phyloP scores from a whole-genome alignment of 2,888 invertebrate species.

The Caenorhabditis becei region DNA sequence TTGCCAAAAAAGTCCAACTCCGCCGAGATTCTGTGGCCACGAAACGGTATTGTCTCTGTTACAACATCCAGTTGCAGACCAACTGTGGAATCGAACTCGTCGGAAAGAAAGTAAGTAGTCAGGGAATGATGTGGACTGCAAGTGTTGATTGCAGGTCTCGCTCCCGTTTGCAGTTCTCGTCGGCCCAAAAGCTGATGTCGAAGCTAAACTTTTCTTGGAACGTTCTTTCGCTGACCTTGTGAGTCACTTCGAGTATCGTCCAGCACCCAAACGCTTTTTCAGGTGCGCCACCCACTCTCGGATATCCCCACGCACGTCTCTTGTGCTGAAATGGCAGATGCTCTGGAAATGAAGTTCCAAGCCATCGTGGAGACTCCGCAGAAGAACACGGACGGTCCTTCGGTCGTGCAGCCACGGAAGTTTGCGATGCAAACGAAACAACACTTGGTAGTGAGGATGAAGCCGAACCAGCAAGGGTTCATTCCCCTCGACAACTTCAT shows the following conservation, averaged over 20 bases:
- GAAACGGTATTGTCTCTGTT: conserved; percentile 79
- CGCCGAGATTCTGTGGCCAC: conserved; percentile 80
- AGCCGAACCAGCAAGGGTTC: conserved; percentile 76
- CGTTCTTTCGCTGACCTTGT: conserved; percentile 79
- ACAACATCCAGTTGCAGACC: conserved; percentile 75
- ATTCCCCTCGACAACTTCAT: conserved; percentile 77
- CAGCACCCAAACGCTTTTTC: background rate
- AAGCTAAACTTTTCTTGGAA: conserved; percentile 80
- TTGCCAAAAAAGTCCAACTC: conserved; percentile 81
- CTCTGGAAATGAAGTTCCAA: conserved; percentile 81
- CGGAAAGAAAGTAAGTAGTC: conserved; percentile 68
- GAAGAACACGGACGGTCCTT: conserved; percentile 79
- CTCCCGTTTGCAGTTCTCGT: conserved; percentile 81
- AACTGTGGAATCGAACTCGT: conserved; percentile 79
- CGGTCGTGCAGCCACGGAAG: conserved; percentile 76
- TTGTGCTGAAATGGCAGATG: conserved; percentile 78
- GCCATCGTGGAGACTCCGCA: conserved; percentile 80
- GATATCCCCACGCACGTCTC: conserved; percentile 76
- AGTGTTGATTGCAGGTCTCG: conserved; percentile 72
- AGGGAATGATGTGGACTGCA: background rate
- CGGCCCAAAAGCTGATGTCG: conserved; percentile 80
- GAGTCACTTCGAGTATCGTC: conserved; percentile 9
- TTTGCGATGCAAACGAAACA: conserved; percentile 76
- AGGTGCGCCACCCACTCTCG: conserved; percentile 79
- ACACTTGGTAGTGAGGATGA: conserved; percentile 76